Percentiles rank a stretch among this genome's conserved stretches.
These are phyloP conservation scores for Tachuris rubrigastra DNA, from an alignment of 2,113 vertebrate genomes.

Conservation along the genomic window DNA sequence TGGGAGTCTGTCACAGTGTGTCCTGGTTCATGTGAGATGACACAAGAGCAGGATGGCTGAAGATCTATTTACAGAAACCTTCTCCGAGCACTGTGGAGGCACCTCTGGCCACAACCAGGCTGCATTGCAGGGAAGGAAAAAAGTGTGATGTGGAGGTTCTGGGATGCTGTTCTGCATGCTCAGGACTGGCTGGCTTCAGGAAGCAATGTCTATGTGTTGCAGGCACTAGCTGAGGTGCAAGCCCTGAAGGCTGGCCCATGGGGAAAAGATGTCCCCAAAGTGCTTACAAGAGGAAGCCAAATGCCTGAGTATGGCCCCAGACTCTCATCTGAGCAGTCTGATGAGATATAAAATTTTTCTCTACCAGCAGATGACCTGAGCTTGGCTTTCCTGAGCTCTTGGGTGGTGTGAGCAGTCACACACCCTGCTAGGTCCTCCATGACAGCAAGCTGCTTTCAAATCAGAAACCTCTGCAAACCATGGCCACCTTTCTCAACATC, in stretches of 20 bases:
- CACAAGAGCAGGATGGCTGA: background rate
- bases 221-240: background rate
- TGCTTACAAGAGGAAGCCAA: fast-evolving
- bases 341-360: background rate
- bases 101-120: background rate
- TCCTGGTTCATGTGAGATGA: background rate
- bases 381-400: background rate
- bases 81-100: background rate
- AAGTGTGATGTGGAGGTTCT: background rate
- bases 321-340: background rate
- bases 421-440: fast-evolving
- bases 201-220: background rate
- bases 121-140: background rate
- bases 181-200: background rate
- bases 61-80: background rate
- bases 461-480: background rate
- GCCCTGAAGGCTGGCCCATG: background rate
- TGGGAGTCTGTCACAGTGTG: fast-evolving
- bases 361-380: background rate
- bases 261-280: background rate
- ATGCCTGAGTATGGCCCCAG: background rate
- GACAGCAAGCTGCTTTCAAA: background rate
- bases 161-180: background rate
- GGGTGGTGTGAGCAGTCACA: background rate
- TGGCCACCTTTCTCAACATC: background rate